Evolutionary conservation across 64 coral and sea anemone species (phyloP).

Genomic region (Porites lutea): DNA sequence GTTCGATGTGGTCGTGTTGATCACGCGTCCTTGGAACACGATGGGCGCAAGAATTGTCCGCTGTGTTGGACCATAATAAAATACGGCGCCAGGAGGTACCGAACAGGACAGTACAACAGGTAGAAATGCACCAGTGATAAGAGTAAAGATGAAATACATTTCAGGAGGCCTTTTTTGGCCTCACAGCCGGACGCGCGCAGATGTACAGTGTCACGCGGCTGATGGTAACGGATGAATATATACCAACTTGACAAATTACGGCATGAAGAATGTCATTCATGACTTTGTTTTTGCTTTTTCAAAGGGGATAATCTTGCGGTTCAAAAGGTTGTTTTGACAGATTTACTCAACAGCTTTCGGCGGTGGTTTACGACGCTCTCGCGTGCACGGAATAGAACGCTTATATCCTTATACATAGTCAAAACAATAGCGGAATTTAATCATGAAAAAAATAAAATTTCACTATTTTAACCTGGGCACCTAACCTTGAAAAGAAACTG

Average conservation of each 20-base stretch:
- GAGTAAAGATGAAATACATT: conserved; percentile 28
- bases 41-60: conserved; percentile 79
- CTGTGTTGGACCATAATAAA: conserved; percentile 72
- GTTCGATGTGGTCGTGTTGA: conserved; percentile 54
- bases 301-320: neutral
- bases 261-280: conserved; percentile 34
- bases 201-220: neutral
- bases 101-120: conserved; percentile 60
- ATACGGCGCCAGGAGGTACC: conserved; percentile 18
- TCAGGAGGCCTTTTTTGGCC: neutral
- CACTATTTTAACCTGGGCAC: too few relatives aligned
- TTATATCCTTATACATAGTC: too few relatives aligned
- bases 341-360: neutral
- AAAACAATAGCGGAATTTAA: too few relatives aligned
- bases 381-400: too few relatives aligned
- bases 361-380: neutral
- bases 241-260: neutral
- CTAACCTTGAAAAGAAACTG: too few relatives aligned
- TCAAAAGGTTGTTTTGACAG: conserved; percentile 7
- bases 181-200: neutral
- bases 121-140: neutral
- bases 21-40: conserved; percentile 75
- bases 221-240: neutral
- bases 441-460: too few relatives aligned
- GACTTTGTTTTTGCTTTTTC: neutral